Base-by-base conservation (phyloP, 1,140 invertebrate genomes). In the Drosophila dunni region DNA sequence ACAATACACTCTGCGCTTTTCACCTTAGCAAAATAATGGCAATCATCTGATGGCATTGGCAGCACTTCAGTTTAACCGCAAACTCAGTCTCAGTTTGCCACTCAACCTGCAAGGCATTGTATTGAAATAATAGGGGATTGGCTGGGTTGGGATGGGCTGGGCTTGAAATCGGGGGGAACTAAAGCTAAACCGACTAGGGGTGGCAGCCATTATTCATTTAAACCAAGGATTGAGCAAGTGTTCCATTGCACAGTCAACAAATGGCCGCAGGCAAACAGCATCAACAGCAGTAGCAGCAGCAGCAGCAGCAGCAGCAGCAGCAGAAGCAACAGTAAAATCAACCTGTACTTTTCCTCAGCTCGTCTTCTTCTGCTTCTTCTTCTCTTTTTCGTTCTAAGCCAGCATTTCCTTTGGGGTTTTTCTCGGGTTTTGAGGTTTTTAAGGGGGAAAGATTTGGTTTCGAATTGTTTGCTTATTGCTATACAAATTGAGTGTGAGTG, bases 21-120 rank as follows among this genome's bases (percentile, higher is more conserved):
- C 77, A 84, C 81, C 78, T 84, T 78, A 88, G 79, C 82, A 88
- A 57, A 76, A 88, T 86, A 86, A 86, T 82, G 82, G 72, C 79
- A 86, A 88, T 86, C 79, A 82, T 76, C 68, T 86, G 78, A 86
- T 79, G 73, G 68, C 75, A 88, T 77, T 86, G 83, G 65, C 73
- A 70, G 63, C 73, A 54, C 62, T 76, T 51, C 67, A 29, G 24
- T 29, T 29, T 29, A 79, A 50, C 17, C 51, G 10, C 50, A 48
- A 29, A 20, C 29, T 1, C 20, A 56, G 33, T 48, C 51, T 61
- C 15, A 38, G 54, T 36, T 34, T 46, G 17, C 29, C 17, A 34
- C 62, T 42, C 62, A 57, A 50, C 50, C 54, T 29, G 24, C 24
- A 29, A 66, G 45, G 17, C 48, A 68, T 46, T 73, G 56, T 68